Evolutionary conservation across 2,888 invertebrate species (phyloP), one percentile per base, ranked within the genome.

Genomic region (Synergus itoensis): DNA sequence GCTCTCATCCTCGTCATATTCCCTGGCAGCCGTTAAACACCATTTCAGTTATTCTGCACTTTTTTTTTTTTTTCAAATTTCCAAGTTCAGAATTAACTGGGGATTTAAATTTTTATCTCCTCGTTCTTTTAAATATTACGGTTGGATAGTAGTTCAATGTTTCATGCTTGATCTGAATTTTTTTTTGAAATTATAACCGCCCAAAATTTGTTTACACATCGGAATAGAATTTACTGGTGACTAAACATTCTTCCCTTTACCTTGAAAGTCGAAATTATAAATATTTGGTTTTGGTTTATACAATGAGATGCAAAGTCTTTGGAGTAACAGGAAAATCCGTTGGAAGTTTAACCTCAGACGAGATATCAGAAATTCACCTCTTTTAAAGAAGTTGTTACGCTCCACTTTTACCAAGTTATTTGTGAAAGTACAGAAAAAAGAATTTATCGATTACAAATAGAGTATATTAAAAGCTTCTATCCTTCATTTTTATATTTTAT

Each of bases 1-100:
- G 82, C 81, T 83, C 87, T 87, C 87, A 87, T 28, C 21, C 1
- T 60, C 12, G 3, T 4, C 12, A 21, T 18, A 60, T 60, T 3
- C 4, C 12, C 4, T 21, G 2, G 21, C 12, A 21, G 60, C 11
- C 21, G 1, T 21, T 18, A 18, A 21, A 11, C 18, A 21, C 18
- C 4, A 2, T 18, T 60, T 60, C 12, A 2, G 18, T 1, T 18
- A 14, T 12, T 36, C 36, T 36, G 0, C 36, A 36, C 36, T 36
- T 36, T 2, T 7, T 48, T 48, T 48, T 16, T 48, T 48, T 7
- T n/a, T 4, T 48, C 16, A 48, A 1, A 16, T 48, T 28, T 28
- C 28, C 28, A 28, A 28, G 28, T 28, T 28, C 3, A 28, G 28
- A 48, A n/a, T 48, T 1, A 7, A 14, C 7, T 48, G 0, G 48